Evolutionary conservation across 2,888 invertebrate species (phyloP), one percentile per base, ranked within the genome.

Genomic region (Phalangium opilio): DNA sequence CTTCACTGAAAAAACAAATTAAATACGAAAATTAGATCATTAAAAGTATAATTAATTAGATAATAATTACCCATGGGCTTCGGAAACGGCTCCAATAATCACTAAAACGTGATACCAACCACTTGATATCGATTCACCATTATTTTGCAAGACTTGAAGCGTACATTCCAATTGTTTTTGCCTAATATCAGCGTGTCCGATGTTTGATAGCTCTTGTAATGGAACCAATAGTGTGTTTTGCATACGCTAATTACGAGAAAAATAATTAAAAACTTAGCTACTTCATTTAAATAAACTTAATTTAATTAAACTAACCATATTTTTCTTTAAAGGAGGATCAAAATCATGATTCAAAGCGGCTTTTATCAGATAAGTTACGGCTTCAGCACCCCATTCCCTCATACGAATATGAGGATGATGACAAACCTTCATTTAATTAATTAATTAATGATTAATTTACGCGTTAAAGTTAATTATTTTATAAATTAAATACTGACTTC

Each of bases 331-430:
- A 0, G 87, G 85, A 51, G 83, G 76, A 11, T 77, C 77, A 64
- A 87, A 85, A 63, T 85, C 84, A 63, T 82, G 83, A 57, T 82
- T 81, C 55, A 95, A 74, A 2, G 93, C 90, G 0, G 86, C 82
- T 64, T 85, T 86, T 0, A 95, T 89, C 41, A 96, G 71, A 63
- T 86, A 87, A 0, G 95, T 93, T 45, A 96, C 79, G 0, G 93
- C 91, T 67, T 93, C 91, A 0, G 93, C 91, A 0, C 95, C 95
- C 93, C 93, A 96, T 65, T 91, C 91, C 34, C 96, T 72, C 86
- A 96, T 87, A 53, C 87, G 72, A 55, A 86, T 84, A 61, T 89
- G 90, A 0, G 91, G 87, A 69, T 93, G 93, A 63, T 89, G 87
- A 62, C 91, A 91, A 50, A 91, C 90, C 66, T 67, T n/a, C n/a